Percentiles rank a stretch among this genome's conserved stretches.
phyloP scores from a whole-genome alignment of 2,113 vertebrate genomes.

The Dicrurus megarhynchus region DNA sequence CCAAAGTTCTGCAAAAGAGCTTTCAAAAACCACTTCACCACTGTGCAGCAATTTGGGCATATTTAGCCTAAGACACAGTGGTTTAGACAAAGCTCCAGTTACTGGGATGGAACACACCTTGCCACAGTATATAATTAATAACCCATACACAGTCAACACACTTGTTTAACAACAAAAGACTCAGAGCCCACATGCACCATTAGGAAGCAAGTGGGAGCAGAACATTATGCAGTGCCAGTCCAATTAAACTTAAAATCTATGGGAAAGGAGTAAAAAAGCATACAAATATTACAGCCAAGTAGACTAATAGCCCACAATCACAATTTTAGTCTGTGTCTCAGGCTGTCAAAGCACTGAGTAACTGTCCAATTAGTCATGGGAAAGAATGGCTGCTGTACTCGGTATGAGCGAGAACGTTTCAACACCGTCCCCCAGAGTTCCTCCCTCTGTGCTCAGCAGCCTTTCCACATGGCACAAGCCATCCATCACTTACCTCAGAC shows the following conservation, averaged over 20 bases:
- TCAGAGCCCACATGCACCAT: conserved; percentile 25
- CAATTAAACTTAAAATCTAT: conserved; percentile 56
- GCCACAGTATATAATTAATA: background rate
- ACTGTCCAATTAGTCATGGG: conserved; percentile 62
- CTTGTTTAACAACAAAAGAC: conserved; percentile 32
- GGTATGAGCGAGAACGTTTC: background rate
- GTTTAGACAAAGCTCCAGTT: background rate
- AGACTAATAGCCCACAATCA: conserved; percentile 61
- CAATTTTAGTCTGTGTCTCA: conserved; percentile 42
- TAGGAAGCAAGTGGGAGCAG: conserved; percentile 62
- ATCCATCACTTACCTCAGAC: background rate
- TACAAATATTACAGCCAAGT: conserved; percentile 56
- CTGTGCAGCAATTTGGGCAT: background rate
- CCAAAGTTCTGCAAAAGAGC: background rate
- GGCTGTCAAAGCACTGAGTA: conserved; percentile 62
- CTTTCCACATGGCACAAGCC: background rate
- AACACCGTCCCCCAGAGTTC: conserved; percentile 21
- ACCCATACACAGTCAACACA: background rate
- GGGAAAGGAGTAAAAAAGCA: conserved; percentile 49
- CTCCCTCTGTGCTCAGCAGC: background rate
- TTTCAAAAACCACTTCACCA: background rate
- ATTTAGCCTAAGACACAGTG: background rate
- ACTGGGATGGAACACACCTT: background rate
- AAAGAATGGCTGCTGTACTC: conserved; percentile 25
- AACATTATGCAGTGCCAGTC: conserved; percentile 49